Conservation (phyloP, 2,888 invertebrate species). For the Eilema sororculum region DNA sequence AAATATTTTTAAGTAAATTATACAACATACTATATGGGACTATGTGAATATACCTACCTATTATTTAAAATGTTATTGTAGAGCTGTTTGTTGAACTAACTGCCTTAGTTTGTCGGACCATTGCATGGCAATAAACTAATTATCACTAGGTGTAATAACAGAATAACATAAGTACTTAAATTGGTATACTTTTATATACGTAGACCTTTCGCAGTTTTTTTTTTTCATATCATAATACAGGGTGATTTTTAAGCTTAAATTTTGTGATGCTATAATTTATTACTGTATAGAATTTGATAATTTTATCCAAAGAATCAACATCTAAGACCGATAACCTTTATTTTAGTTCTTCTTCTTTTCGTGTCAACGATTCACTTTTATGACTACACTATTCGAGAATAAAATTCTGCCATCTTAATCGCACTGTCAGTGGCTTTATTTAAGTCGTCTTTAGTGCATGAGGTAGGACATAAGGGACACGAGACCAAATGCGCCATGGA, state of each 20-base stretch:
- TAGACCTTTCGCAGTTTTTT: conserved; percentile 28
- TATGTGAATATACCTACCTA: conserved; percentile 32
- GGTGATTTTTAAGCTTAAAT: not conserved
- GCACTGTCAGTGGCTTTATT: too few species aligned
- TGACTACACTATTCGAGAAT: too few species aligned
- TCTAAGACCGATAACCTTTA: not conserved
- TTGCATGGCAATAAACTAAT: conserved; percentile 57
- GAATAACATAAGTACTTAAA: conserved; percentile 38
- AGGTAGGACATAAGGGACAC: too few species aligned
- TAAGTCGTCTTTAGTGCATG: too few species aligned
- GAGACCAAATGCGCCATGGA: too few species aligned
- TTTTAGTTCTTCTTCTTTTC: too few species aligned
- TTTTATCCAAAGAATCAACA: conserved; percentile 1
- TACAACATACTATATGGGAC: conserved; percentile 19
- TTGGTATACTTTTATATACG: conserved; percentile 40
- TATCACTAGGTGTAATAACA: conserved; percentile 50
- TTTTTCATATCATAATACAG: conserved; percentile 13
- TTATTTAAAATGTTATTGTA: conserved; percentile 38
- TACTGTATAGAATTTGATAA: not conserved
- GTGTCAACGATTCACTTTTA: too few species aligned
- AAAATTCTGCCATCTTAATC: too few species aligned
- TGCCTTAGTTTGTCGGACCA: conserved; percentile 63
- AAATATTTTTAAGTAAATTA: conserved; percentile 48
- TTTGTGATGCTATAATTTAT: not conserved
- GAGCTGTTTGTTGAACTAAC: conserved; percentile 19